These are phyloP conservation scores for Crotalus tigris DNA, from an alignment of 2,113 vertebrate species.

Conservation along the genomic window DNA sequence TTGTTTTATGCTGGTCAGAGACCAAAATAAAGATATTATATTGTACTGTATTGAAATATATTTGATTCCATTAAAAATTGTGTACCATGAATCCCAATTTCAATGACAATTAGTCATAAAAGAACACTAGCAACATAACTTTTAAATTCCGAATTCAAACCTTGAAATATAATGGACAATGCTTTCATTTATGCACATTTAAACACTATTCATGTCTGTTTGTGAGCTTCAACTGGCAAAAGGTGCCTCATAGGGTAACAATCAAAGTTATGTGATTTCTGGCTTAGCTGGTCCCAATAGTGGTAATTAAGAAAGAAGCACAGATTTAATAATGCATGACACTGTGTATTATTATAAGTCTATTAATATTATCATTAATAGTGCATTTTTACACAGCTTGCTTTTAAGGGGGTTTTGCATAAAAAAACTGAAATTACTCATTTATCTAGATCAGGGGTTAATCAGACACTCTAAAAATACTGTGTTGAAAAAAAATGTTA, in stretches of 20 bases:
- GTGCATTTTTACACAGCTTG: background rate
- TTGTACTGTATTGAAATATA: background rate
- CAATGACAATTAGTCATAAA: slow-evolving; percentile 28
- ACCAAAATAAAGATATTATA: no score
- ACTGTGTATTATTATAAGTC: no score
- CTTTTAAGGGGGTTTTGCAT: background rate
- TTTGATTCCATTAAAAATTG: slow-evolving; percentile 24
- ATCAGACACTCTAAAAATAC: background rate
- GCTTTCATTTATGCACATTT: background rate
- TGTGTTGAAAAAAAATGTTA: background rate
- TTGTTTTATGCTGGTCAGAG: no score
- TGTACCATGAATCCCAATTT: background rate
- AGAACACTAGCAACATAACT: slow-evolving; percentile 15
- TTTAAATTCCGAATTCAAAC: slow-evolving; percentile 14
- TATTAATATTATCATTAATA: background rate
- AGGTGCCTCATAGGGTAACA: no score
- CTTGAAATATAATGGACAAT: slow-evolving; percentile 10
- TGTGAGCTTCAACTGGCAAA: no score
- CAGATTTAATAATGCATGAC: no score
- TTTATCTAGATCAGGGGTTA: background rate
- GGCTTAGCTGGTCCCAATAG: no score
- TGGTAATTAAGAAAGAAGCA: no score
- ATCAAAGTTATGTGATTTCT: no score
- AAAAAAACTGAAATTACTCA: background rate
- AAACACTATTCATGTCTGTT: no score